Conservation (phyloP, 1,140 invertebrate genomes). For the Periplaneta americana region DNA sequence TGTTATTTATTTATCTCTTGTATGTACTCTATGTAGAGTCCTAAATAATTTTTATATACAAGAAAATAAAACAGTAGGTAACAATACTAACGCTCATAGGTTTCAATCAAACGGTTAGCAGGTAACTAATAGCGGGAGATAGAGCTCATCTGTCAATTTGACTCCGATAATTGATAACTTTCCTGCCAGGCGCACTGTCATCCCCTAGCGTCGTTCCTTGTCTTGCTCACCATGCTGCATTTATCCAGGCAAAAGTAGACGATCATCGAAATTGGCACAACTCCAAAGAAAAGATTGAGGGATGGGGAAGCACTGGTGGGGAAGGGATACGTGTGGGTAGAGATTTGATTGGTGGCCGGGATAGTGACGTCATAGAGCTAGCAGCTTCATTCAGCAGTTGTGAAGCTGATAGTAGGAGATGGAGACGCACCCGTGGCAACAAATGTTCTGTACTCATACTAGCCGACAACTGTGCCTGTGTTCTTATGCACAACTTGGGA, state of each 20-base stretch:
- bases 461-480: neutral
- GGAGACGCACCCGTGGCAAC: neutral
- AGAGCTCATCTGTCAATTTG: too few species aligned
- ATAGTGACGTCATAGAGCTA: neutral
- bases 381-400: neutral
- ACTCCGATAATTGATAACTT: too few species aligned
- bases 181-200: too few species aligned
- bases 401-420: neutral
- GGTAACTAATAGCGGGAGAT: too few species aligned
- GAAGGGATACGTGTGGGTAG: neutral
- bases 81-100: too few species aligned
- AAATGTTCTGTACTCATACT: neutral
- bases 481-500: neutral
- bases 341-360: neutral
- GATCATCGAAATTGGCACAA: neutral
- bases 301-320: neutral
- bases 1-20: too few species aligned
- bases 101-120: too few species aligned
- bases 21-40: too few species aligned
- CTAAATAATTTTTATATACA: too few species aligned
- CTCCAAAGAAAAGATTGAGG: neutral
- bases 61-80: too few species aligned
- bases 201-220: neutral
- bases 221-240: neutral
- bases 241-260: neutral